phyloP scores from a whole-genome alignment of 1,140 invertebrate species.

The Pollicipes pollicipes region DNA sequence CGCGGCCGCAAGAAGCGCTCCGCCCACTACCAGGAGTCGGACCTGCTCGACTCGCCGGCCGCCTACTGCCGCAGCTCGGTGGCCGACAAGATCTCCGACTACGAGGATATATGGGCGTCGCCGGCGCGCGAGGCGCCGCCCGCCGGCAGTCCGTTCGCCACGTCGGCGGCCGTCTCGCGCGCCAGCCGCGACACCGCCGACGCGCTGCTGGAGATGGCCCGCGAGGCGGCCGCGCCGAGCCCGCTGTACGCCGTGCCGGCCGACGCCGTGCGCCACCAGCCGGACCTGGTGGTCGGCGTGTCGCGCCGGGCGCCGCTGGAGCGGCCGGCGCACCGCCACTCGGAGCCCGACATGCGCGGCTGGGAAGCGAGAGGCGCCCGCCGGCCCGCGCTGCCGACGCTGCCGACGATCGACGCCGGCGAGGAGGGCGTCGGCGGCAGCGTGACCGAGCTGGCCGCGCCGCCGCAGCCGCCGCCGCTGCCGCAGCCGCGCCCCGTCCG shows the following conservation, averaged over 20 bases:
- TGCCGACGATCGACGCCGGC: conserved; percentile 13
- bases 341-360: conserved; percentile 17
- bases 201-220: conserved; percentile 8
- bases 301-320: conserved; percentile 8
- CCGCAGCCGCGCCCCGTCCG: conserved; percentile 26
- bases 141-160: conserved; percentile 4
- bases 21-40: conserved; percentile 52
- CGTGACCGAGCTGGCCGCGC: too few relatives aligned
- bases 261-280: conserved; percentile 42
- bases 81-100: conserved; percentile 81
- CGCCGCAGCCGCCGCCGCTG: conserved; percentile 53
- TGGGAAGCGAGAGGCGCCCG: conserved; percentile 12
- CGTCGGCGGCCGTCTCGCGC: neutral
- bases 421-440: too few relatives aligned
- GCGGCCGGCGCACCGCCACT: conserved; percentile 33
- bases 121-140: conserved; percentile 34
- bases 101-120: conserved; percentile 80
- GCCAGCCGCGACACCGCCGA: conserved; percentile 1
- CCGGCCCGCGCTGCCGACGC: conserved; percentile 8
- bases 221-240: conserved; percentile 30
- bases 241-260: conserved; percentile 84
- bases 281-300: conserved; percentile 23
- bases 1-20: conserved; percentile 24
- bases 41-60: conserved; percentile 61
- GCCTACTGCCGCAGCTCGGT: conserved; percentile 67